These are phyloP conservation scores for Temnothorax nylanderi DNA, from an alignment of 1,140 invertebrate species.

Conservation along the genomic window DNA sequence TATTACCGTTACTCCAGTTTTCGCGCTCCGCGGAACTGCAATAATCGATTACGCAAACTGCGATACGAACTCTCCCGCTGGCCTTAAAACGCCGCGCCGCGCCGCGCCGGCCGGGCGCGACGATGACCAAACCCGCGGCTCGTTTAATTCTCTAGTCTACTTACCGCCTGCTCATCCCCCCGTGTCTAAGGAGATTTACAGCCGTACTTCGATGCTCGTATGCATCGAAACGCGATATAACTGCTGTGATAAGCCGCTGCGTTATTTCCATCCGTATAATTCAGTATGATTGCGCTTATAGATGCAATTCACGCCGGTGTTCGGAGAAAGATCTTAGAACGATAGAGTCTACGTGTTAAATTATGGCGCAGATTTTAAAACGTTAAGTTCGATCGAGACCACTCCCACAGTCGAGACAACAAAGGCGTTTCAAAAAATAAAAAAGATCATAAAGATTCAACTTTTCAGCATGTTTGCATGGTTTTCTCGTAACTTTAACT, in stretches of 20 bases:
- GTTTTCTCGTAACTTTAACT: background rate
- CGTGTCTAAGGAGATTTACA: slow-evolving; percentile 55
- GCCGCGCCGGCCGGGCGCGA: background rate
- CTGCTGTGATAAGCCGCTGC: background rate
- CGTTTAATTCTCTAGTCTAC: slow-evolving; percentile 60
- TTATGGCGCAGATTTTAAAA: background rate
- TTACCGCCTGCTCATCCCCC: slow-evolving; percentile 9
- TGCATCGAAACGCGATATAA: background rate
- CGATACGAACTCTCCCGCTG: background rate
- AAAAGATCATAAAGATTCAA: background rate
- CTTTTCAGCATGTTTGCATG: background rate
- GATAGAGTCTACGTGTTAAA: background rate
- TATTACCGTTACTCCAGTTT: slow-evolving; percentile 50
- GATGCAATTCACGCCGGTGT: too few relatives aligned
- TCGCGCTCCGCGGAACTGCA: slow-evolving; percentile 2
- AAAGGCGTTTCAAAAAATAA: background rate
- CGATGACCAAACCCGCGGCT: slow-evolving; percentile 27
- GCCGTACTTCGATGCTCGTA: slow-evolving; percentile 30
- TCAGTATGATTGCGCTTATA: background rate
- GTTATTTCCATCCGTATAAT: background rate
- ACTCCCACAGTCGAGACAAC: background rate
- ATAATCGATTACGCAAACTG: slow-evolving; percentile 52
- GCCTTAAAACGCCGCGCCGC: slow-evolving; percentile 37
- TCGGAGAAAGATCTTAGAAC: background rate
- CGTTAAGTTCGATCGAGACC: background rate